A percentile compares a stretch with the other conserved stretches of the same genome.
Evolutionary conservation across 2,113 vertebrate genomes (phyloP).

Genomic region (Ammodytes marinus): DNA sequence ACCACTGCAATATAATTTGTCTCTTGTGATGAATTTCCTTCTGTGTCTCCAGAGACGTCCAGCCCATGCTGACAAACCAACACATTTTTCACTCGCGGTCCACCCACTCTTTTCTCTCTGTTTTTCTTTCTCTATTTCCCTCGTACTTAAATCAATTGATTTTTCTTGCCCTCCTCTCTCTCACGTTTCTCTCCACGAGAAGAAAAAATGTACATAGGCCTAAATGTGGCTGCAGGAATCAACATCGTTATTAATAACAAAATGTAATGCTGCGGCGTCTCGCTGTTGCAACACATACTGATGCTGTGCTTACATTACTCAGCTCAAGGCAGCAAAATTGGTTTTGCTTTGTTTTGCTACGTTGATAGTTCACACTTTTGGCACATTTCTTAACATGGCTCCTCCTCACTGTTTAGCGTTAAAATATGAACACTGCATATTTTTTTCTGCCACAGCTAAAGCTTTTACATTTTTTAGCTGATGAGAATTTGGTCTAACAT

Average conservation of each 20-base stretch:
- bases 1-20: conserved; percentile 75
- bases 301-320: conserved; percentile 6
- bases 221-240: conserved; percentile 41
- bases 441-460: background rate
- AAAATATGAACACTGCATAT: background rate
- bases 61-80: conserved; percentile 79
- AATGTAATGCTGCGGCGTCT: conserved; percentile 14
- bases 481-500: background rate
- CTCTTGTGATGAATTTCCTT: conserved; percentile 81
- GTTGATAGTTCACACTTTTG: conserved; percentile 12
- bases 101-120: conserved; percentile 11
- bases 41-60: conserved; percentile 72
- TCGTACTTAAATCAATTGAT: conserved; percentile 56
- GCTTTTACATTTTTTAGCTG: background rate
- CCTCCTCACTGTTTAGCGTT: background rate
- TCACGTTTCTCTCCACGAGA: conserved; percentile 34
- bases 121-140: conserved; percentile 18
- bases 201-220: conserved; percentile 4
- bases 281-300: background rate
- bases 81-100: conserved; percentile 77
- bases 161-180: conserved; percentile 45
- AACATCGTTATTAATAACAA: conserved; percentile 32
- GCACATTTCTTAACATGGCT: conserved; percentile 17
- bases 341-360: conserved; percentile 12
- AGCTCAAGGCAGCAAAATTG: conserved; percentile 14